These are phyloP conservation scores for Pseudopipra pipra DNA, from an alignment of 2,113 vertebrate species.

Conservation along the genomic window DNA sequence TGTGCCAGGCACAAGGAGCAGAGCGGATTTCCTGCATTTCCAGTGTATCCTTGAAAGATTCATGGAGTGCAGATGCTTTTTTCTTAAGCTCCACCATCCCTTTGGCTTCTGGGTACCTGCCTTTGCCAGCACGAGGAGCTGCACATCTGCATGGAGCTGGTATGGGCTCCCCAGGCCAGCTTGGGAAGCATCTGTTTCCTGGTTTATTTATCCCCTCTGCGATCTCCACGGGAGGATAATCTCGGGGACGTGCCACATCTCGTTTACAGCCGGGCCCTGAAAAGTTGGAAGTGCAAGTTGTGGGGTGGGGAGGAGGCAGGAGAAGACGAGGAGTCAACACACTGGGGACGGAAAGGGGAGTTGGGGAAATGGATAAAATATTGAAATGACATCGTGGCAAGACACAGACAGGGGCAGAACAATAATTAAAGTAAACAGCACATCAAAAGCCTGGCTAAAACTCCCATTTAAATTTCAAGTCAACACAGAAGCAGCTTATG, in stretches of 20 bases:
- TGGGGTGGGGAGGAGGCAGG: background rate
- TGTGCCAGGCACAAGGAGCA: background rate
- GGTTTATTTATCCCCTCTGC: conserved; percentile 68
- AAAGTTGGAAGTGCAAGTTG: conserved; percentile 64
- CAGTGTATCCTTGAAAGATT: background rate
- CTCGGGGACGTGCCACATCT: conserved; percentile 60
- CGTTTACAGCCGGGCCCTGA: conserved; percentile 48
- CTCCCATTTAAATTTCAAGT: conserved; percentile 73
- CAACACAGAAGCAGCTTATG: conserved; percentile 59
- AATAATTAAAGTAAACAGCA: conserved; percentile 78
- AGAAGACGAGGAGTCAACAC: background rate
- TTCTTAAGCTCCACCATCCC: background rate
- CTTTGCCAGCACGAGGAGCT: background rate
- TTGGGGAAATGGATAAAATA: conserved; percentile 68
- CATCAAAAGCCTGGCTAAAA: conserved; percentile 74
- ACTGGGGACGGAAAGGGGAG: background rate
- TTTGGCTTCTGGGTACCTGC: background rate
- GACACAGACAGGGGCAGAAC: conserved; percentile 63
- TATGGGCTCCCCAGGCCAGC: background rate
- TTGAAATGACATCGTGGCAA: conserved; percentile 65
- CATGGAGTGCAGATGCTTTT: background rate
- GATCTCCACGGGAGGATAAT: conserved; percentile 5
- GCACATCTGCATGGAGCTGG: background rate
- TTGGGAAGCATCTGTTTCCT: conserved; percentile 63
- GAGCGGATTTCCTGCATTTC: background rate